Conservation (phyloP, 2,113 vertebrate species). For the Oxyruncus cristatus region DNA sequence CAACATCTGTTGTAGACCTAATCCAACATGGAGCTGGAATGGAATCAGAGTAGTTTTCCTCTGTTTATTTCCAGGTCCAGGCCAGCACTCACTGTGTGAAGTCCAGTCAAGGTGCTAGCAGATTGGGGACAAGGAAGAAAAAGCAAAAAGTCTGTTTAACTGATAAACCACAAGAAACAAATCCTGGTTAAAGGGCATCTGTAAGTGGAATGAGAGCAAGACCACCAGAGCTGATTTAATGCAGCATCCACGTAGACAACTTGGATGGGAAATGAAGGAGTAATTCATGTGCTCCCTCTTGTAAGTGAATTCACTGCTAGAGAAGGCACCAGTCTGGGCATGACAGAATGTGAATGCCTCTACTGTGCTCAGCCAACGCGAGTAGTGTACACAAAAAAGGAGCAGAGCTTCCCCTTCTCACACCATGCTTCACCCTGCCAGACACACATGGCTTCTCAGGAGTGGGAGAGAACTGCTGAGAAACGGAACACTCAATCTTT, state of each 20-base stretch:
- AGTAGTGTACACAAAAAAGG: not conserved
- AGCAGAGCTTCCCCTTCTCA: not conserved
- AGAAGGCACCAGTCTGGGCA: not conserved
- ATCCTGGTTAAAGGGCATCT: not conserved
- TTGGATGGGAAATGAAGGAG: slow-evolving; percentile 12
- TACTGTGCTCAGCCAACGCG: slow-evolving; percentile 24
- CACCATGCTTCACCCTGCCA: not conserved
- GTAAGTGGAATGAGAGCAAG: not conserved
- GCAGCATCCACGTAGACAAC: not conserved
- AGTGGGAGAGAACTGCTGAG: not conserved
- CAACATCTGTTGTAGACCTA: not conserved
- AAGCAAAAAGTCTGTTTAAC: not conserved
- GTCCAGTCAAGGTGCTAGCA: not conserved
- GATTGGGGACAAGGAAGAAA: not conserved
- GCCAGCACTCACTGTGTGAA: not conserved
- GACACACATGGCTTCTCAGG: not conserved
- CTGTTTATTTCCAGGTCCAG: not conserved
- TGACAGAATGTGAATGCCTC: not conserved
- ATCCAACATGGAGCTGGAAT: not conserved
- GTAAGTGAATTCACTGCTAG: not conserved
- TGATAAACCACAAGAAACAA: not conserved
- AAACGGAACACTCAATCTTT: not conserved
- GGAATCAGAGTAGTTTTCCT: not conserved
- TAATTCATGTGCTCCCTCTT: slow-evolving; percentile 13
- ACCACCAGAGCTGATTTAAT: not conserved